Percentiles rank a stretch among this genome's conserved stretches.
Evolutionary conservation across 2,888 invertebrate species (phyloP).

Genomic region (Caradrina kadenii): DNA sequence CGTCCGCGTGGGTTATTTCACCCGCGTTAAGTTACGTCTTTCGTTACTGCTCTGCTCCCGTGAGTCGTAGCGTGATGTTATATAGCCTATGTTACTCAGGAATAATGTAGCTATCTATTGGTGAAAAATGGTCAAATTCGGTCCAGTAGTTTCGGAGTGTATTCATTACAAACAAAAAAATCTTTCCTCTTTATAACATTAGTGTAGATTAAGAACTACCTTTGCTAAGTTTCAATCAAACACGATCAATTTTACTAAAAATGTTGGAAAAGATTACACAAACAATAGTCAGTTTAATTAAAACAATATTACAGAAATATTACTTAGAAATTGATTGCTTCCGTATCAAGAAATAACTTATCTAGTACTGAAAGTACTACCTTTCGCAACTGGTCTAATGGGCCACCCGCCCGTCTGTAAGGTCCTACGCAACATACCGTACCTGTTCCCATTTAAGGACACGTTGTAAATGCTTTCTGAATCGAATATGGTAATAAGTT

Average conservation of each 20-base stretch:
- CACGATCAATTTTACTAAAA: background rate
- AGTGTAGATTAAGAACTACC: too few species aligned
- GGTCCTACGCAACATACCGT: slow-evolving; percentile 67
- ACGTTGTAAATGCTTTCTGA: slow-evolving; percentile 67
- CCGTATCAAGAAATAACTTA: slow-evolving; percentile 55
- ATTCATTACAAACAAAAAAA: too few species aligned
- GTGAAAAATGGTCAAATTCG: too few species aligned
- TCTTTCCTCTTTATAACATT: too few species aligned
- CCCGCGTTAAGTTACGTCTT: too few species aligned
- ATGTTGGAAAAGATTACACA: background rate
- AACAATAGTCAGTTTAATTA: slow-evolving; percentile 23
- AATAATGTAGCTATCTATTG: too few species aligned
- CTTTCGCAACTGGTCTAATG: slow-evolving; percentile 64
- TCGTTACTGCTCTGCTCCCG: too few species aligned
- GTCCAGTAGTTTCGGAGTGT: too few species aligned
- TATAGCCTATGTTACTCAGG: too few species aligned
- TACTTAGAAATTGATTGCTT: slow-evolving; percentile 53
- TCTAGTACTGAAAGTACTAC: slow-evolving; percentile 26
- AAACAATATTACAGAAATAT: slow-evolving; percentile 33
- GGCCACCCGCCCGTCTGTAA: slow-evolving; percentile 69
- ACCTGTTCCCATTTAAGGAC: slow-evolving; percentile 67
- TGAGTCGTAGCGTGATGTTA: too few species aligned
- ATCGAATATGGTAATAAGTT: slow-evolving; percentile 71
- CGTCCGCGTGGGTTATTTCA: too few species aligned
- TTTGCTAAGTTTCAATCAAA: too few species aligned